Evolutionary conservation across 2,888 invertebrate species (phyloP).

Genomic region (Chloromyia formosa): DNA sequence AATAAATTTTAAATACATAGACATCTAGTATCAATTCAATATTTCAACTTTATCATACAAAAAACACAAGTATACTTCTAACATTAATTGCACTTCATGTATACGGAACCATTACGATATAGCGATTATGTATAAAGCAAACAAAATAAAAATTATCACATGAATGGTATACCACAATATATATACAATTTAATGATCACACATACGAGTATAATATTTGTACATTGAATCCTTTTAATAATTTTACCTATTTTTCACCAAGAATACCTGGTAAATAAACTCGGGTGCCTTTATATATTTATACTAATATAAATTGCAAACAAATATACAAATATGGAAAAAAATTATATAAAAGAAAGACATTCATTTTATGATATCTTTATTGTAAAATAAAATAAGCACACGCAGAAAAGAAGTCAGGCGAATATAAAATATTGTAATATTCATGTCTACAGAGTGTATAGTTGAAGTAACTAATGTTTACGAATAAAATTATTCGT

Average conservation of each 20-base stretch:
- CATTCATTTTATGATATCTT: constrained; percentile 18
- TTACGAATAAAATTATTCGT: no score
- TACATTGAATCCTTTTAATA: no score
- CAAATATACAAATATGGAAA: constrained; percentile 21
- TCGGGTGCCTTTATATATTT: constrained; percentile 42
- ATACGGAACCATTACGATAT: neutral
- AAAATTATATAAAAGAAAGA: neutral
- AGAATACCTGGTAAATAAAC: constrained; percentile 43
- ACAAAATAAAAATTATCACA: constrained; percentile 1
- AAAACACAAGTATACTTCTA: neutral
- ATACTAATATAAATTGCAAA: constrained; percentile 35
- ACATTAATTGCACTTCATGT: neutral
- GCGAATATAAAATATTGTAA: no score
- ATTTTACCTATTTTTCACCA: constrained; percentile 13
- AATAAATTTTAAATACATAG: no score
- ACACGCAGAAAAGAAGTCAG: neutral
- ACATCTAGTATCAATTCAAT: no score
- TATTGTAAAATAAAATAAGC: neutral
- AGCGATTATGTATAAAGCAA: neutral
- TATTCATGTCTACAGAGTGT: no score
- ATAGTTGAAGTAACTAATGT: no score
- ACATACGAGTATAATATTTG: no score
- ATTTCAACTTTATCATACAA: no score
- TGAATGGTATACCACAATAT: constrained; percentile 11
- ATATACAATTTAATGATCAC: neutral